Evolutionary conservation across 2,113 vertebrate species (phyloP).

Genomic region (Amblyornis subalaris): DNA sequence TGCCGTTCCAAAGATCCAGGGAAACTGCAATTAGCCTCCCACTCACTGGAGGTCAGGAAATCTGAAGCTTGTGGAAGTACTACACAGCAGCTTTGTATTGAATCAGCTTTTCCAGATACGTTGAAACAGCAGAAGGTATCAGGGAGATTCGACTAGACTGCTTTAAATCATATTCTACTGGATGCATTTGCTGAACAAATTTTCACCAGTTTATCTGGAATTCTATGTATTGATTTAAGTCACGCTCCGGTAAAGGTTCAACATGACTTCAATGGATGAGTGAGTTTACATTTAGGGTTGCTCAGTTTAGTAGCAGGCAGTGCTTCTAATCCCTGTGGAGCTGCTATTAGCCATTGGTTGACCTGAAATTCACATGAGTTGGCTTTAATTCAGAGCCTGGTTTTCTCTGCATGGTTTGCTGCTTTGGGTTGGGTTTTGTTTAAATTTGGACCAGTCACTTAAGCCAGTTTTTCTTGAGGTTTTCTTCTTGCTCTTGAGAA

Average conservation of each 20-base stretch:
- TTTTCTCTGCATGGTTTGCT: slow-evolving; percentile 21
- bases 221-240: slow-evolving; percentile 74
- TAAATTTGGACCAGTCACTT: not conserved
- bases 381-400: slow-evolving; percentile 42
- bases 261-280: slow-evolving; percentile 66
- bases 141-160: not conserved
- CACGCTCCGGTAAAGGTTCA: slow-evolving; percentile 69
- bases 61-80: not conserved
- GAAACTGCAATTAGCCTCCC: not conserved
- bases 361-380: slow-evolving; percentile 67
- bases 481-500: not conserved
- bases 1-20: not conserved
- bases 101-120: not conserved
- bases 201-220: slow-evolving; percentile 35
- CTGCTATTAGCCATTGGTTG: slow-evolving; percentile 68
- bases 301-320: slow-evolving; percentile 62
- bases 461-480: not conserved
- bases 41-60: not conserved
- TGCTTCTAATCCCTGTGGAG: slow-evolving; percentile 64
- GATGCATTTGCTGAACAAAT: not conserved
- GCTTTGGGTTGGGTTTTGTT: not conserved
- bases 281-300: slow-evolving; percentile 66
- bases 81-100: not conserved
- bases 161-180: not conserved
- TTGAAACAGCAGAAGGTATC: not conserved